Evolutionary conservation across 2,113 vertebrate species (phyloP).

Genomic region (Strix uralensis): DNA sequence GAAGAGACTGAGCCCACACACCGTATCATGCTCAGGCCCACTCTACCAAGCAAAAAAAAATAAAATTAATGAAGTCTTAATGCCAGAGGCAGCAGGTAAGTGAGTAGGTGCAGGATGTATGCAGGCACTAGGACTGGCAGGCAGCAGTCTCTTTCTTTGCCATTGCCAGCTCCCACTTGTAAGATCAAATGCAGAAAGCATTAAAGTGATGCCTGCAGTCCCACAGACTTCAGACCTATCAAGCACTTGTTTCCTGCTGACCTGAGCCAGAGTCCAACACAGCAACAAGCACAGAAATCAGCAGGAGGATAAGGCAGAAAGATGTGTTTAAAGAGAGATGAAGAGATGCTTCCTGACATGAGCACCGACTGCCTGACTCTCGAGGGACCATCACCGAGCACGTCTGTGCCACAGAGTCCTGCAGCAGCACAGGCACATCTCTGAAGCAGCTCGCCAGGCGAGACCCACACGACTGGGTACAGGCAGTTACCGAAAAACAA

Average conservation of each 20-base stretch:
- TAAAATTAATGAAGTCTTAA: background rate
- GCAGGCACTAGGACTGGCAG: background rate
- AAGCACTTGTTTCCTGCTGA: background rate
- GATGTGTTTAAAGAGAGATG: background rate
- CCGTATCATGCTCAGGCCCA: background rate
- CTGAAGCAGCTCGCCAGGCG: background rate
- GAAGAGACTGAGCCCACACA: background rate
- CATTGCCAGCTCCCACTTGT: background rate
- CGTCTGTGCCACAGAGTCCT: background rate
- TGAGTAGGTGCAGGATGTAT: background rate
- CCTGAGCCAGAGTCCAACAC: background rate
- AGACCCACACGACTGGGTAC: too few species aligned
- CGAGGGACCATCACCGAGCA: accelerated
- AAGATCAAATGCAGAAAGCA: background rate
- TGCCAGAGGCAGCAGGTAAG: background rate
- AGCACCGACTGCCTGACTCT: accelerated
- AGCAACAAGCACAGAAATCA: background rate
- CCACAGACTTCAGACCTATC: background rate
- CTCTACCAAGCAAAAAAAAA: background rate
- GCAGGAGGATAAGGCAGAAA: background rate
- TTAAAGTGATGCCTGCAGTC: accelerated
- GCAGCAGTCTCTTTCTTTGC: background rate
- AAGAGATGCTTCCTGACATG: background rate
- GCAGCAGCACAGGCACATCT: accelerated
- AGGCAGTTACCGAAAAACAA: background rate